A percentile compares a stretch with the other conserved stretches of the same genome.
These are phyloP conservation scores for Xestia ashworthii DNA, from an alignment of 2,888 invertebrate genomes.

Conservation along the genomic window DNA sequence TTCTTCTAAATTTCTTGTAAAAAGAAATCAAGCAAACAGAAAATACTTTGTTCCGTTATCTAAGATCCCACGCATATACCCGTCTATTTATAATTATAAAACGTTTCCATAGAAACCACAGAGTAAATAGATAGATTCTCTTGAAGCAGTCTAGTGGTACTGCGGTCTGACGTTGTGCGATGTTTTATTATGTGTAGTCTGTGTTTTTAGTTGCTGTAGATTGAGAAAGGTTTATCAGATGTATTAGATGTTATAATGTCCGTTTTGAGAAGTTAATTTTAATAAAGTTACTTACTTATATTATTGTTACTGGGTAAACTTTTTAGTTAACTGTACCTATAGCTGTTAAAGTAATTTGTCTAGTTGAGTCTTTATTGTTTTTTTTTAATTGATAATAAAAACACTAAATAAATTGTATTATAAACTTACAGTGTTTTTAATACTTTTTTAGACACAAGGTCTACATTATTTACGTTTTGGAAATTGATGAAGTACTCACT, in stretches of 20 bases:
- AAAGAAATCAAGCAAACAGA: constrained; percentile 17
- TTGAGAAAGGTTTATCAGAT: constrained; percentile 28
- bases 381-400: background rate
- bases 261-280: constrained; percentile 24
- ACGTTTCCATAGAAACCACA: constrained; percentile 45
- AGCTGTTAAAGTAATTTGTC: too few relatives aligned
- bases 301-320: background rate
- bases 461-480: background rate
- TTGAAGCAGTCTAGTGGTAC: constrained; percentile 25
- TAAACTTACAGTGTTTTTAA: background rate
- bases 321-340: background rate
- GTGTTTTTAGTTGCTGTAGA: constrained; percentile 32
- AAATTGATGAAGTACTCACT: background rate
- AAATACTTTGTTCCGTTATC: constrained; percentile 18
- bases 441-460: background rate
- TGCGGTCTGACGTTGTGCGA: constrained; percentile 1
- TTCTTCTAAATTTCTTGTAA: constrained; percentile 3
- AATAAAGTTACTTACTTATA: background rate
- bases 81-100: constrained; percentile 47
- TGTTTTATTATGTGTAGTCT: constrained; percentile 37
- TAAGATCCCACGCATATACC: constrained; percentile 41
- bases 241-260: constrained; percentile 10
- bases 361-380: background rate
- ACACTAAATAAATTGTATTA: background rate
- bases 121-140: constrained; percentile 40